Evolutionary conservation across 2,113 vertebrate genomes (phyloP).

Genomic region (Chloebia gouldiae): DNA sequence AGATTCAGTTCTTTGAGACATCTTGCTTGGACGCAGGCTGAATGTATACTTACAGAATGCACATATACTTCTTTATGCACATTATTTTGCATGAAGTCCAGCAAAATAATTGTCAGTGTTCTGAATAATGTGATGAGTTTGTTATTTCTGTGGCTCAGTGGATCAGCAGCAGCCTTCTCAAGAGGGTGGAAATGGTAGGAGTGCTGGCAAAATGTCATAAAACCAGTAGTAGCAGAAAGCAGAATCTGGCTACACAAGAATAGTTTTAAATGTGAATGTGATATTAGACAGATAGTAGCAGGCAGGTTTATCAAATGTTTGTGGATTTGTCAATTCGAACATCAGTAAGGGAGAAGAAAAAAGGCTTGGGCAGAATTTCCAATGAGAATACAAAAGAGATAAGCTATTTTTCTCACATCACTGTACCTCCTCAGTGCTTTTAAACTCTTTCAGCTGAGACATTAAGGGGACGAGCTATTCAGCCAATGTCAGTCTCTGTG

Average conservation of each 20-base stretch:
- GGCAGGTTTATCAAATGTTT: not conserved
- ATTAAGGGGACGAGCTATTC: not conserved
- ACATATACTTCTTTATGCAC: not conserved
- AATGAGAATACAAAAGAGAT: not conserved
- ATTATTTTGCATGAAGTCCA: not conserved
- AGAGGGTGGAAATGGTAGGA: not conserved
- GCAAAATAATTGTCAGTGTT: not conserved
- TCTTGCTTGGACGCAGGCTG: not conserved
- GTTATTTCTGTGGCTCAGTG: not conserved
- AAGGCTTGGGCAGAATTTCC: not conserved
- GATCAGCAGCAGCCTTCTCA: not conserved
- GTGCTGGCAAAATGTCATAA: not conserved
- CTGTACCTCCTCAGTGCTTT: not conserved
- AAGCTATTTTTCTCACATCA: not conserved
- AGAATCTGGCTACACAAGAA: not conserved
- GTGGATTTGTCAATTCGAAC: not conserved
- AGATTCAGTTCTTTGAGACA: not conserved
- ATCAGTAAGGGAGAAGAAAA: not conserved
- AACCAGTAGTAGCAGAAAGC: not conserved
- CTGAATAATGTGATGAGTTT: not conserved
- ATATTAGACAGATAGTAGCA: not conserved
- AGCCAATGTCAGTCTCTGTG: accelerated
- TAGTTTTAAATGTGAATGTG: not conserved
- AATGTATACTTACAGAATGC: not conserved
- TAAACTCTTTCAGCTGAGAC: not conserved